phyloP scores from a whole-genome alignment of 2,888 invertebrate species.

The Acanthosepion esculentum region DNA sequence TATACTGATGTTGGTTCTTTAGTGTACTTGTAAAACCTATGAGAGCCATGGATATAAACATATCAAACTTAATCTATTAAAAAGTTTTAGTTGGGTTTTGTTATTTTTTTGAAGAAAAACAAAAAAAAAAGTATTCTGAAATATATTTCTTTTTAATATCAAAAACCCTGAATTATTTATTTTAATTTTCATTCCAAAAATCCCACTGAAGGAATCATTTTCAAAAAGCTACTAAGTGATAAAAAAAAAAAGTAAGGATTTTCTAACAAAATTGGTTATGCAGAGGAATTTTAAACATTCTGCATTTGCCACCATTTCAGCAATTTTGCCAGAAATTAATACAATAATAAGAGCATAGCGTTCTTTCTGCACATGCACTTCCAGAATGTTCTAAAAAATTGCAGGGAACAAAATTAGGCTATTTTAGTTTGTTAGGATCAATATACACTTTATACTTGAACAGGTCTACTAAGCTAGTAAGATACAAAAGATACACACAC shows the following conservation, averaged over 20 bases:
- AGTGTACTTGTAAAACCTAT: too few relatives aligned
- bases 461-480: neutral
- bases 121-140: too few relatives aligned
- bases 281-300: neutral
- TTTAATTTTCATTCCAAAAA: neutral
- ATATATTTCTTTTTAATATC: neutral
- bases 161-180: neutral
- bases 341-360: neutral
- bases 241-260: neutral
- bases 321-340: neutral
- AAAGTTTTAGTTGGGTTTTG: too few relatives aligned
- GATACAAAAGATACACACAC: too few relatives aligned
- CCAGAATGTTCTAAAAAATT: neutral
- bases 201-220: neutral
- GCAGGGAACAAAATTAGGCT: neutral
- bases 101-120: too few relatives aligned
- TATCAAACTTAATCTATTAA: too few relatives aligned
- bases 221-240: neutral
- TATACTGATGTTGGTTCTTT: too few relatives aligned
- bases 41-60: too few relatives aligned
- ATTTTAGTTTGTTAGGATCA: neutral
- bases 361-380: neutral
- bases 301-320: neutral
- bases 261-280: neutral
- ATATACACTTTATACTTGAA: neutral